Evolutionary conservation across 1,140 invertebrate genomes (phyloP), one percentile per base, ranked within the genome.

Genomic region (Capitella teleta): DNA sequence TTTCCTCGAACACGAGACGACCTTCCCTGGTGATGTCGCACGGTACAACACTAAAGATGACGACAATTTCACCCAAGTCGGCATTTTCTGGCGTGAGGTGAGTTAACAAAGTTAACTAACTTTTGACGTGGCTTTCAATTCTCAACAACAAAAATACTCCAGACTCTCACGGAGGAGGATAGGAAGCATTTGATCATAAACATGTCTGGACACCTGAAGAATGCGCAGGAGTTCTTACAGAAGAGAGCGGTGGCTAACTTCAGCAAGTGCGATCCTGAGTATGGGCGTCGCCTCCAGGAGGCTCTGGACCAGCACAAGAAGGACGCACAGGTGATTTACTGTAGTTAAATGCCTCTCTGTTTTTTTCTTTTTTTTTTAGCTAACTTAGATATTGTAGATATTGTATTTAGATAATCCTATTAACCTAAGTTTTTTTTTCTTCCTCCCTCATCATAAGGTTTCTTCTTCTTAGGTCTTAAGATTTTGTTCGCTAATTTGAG

Each of bases 31-130:
- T 23, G 77, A 81, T 58, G 76, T 80, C 19, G 55, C 81, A 23
- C 67, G 91, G 42, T 86, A 84, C 65, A 85, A 93, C 57, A 82
- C 80, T 34, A 80, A 79, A 2, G 81, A 88, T 61, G 88, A 92
- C 55, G 91, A 97, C 61, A 93, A 98, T 68, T 96, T 82, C 68
- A 76, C 79, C 1, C 94, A 98, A 73, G 80, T 82, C 0, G 79
- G 77, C 10, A 60, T 72, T 6, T 93, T 97, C 72, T 98, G 83
- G 78, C 79, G 78, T 23, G 81, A 79, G 61, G 74, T 74, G 37
- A 54, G 52, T 28, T 32, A 32, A n/a, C n/a, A n/a, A n/a, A n/a
- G n/a, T n/a, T n/a, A n/a, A n/a, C n/a, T n/a, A n/a, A n/a, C n/a
- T n/a, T n/a, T n/a, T n/a, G n/a, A n/a, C n/a, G n/a, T n/a, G n/a